These are phyloP conservation scores for Novumbra hubbsi DNA, from an alignment of 2,797 vertebrate genomes.

Conservation along the genomic window DNA sequence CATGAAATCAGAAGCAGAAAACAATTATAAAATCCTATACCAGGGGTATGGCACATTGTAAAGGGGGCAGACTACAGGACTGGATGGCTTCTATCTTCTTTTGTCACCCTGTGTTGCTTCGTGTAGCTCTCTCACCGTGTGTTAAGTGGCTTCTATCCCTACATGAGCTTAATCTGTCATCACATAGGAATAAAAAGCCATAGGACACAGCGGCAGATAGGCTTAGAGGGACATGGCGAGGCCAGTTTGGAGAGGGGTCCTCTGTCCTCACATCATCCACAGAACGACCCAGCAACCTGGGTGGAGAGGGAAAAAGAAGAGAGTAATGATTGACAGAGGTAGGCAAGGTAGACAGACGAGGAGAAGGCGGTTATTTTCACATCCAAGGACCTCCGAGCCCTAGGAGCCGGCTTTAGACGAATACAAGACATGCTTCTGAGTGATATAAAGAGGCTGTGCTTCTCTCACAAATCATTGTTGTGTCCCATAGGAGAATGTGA, in stretches of 20 bases:
- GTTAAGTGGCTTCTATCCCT: slow-evolving; percentile 99
- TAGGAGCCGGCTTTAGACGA: slow-evolving; percentile 19
- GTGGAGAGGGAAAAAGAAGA: neutral
- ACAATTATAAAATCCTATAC: slow-evolving; percentile 47
- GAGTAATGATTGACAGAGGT: slow-evolving; percentile 3
- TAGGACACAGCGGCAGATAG: slow-evolving; percentile 90
- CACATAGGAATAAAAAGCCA: slow-evolving; percentile 99
- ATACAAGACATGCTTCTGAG: slow-evolving; percentile 6
- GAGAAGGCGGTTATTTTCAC: slow-evolving; percentile 27
- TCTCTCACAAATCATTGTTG: neutral
- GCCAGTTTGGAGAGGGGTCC: neutral
- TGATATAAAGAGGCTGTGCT: neutral
- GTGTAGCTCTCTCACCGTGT: slow-evolving; percentile 89
- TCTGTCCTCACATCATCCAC: slow-evolving; percentile 16
- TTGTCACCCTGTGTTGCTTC: slow-evolving; percentile 17
- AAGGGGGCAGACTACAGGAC: slow-evolving; percentile 14
- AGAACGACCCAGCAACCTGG: slow-evolving; percentile 38
- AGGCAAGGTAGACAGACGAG: slow-evolving; percentile 10
- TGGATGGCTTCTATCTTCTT: slow-evolving; percentile 7
- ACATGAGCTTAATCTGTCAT: slow-evolving; percentile 95
- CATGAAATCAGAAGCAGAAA: slow-evolving; percentile 32
- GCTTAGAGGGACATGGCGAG: neutral
- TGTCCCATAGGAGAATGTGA: slow-evolving; percentile 23
- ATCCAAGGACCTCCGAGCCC: slow-evolving; percentile 15
- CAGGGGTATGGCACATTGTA: neutral